Evolutionary conservation across 2,888 invertebrate species (phyloP).

Genomic region (Pollenia angustigena): DNA sequence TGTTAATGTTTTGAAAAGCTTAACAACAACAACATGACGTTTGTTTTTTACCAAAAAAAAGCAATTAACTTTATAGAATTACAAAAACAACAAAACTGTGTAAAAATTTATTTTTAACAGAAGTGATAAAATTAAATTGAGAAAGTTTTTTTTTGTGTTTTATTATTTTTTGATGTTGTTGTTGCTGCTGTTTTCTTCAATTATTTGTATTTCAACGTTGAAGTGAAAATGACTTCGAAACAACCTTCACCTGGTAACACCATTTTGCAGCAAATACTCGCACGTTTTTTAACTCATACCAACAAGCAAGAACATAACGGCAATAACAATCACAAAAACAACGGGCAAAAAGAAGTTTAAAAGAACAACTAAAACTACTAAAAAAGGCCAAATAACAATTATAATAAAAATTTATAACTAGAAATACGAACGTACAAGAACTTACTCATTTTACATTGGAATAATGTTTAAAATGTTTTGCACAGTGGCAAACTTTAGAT

Average conservation of each 20-base stretch:
- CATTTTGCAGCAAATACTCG: constrained; percentile 38
- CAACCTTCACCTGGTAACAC: constrained; percentile 68
- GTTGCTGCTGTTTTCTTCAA: background rate
- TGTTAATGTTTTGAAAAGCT: background rate
- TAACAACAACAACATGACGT: too few relatives aligned
- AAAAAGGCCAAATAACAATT: constrained; percentile 65
- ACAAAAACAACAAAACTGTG: too few relatives aligned
- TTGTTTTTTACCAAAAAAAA: too few relatives aligned
- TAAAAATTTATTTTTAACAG: background rate
- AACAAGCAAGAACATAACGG: background rate
- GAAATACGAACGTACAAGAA: background rate
- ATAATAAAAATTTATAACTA: constrained; percentile 54
- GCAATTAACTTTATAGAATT: too few relatives aligned
- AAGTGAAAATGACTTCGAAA: constrained; percentile 68
- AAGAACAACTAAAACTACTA: constrained; percentile 51
- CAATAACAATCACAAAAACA: constrained; percentile 10
- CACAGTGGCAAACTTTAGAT: too few relatives aligned
- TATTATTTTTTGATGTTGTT: background rate
- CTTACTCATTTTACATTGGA: background rate
- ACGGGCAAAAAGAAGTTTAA: constrained; percentile 30
- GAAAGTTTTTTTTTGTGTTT: constrained; percentile 31
- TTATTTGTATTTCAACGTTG: constrained; percentile 22
- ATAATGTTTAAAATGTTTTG: background rate
- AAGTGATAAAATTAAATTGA: constrained; percentile 55
- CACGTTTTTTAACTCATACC: constrained; percentile 9